Evolutionary conservation across 2,797 vertebrate species (phyloP).

Genomic region (Borostomias antarcticus): DNA sequence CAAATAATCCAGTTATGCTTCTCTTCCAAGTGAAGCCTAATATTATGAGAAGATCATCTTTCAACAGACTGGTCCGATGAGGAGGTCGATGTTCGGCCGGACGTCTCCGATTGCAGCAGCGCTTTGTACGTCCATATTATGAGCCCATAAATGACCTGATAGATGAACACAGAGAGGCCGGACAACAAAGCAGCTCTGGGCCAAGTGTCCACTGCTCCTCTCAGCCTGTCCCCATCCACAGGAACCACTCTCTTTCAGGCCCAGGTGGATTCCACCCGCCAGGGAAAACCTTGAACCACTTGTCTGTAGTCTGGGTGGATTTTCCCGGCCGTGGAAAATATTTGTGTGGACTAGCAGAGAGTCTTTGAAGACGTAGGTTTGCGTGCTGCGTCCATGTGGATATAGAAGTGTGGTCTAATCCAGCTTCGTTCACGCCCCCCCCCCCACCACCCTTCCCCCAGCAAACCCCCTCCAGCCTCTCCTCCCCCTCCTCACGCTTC

Average conservation of each 20-base stretch:
- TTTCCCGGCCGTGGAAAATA: slow-evolving; percentile 31
- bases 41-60: slow-evolving; percentile 20
- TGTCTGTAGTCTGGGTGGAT: slow-evolving; percentile 39
- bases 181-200: neutral
- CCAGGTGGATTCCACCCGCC: slow-evolving; percentile 17
- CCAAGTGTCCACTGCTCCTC: neutral
- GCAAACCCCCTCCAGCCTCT: neutral
- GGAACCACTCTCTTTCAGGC: slow-evolving; percentile 34
- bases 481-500: neutral
- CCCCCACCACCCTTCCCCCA: too few species aligned
- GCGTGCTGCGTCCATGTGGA: slow-evolving; percentile 23
- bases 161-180: neutral
- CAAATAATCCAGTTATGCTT: neutral
- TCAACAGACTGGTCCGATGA: slow-evolving; percentile 8
- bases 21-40: slow-evolving; percentile 1
- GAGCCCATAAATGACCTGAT: neutral
- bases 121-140: slow-evolving; percentile 4
- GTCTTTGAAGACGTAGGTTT: slow-evolving; percentile 40
- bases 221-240: slow-evolving; percentile 20
- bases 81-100: slow-evolving; percentile 14
- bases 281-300: slow-evolving; percentile 14
- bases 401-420: slow-evolving; percentile 25
- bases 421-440: slow-evolving; percentile 11
- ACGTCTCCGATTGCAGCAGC: neutral
- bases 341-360: slow-evolving; percentile 32